phyloP scores from a whole-genome alignment of 2,113 vertebrate species.

The Murina feae region DNA sequence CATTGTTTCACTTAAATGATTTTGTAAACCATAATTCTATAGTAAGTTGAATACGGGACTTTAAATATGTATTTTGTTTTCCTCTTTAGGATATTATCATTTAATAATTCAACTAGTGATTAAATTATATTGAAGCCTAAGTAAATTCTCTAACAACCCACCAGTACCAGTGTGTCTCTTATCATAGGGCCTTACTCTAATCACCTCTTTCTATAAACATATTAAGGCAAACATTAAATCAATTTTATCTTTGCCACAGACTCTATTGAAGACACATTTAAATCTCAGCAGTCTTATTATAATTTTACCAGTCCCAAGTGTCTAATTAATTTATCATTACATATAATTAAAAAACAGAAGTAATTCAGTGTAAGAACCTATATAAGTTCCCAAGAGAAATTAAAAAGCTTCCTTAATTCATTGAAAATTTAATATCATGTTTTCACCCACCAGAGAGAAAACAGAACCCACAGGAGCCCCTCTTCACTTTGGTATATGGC shows the following conservation, averaged over 20 bases:
- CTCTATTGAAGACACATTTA: background rate
- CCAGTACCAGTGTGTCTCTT: background rate
- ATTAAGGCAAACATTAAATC: slow-evolving; percentile 22
- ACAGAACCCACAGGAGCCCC: background rate
- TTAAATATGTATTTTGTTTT: slow-evolving; percentile 46
- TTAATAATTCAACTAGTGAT: slow-evolving; percentile 11
- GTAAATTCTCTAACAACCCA: background rate
- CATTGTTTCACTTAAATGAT: slow-evolving; percentile 33
- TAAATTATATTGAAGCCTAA: slow-evolving; percentile 8
- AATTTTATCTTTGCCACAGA: slow-evolving; percentile 10
- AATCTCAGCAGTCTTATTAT: slow-evolving; percentile 29
- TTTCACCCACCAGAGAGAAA: slow-evolving; percentile 5
- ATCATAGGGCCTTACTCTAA: background rate
- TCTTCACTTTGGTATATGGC: too few relatives aligned
- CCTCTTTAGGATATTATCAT: slow-evolving; percentile 34
- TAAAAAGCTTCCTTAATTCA: slow-evolving; percentile 51
- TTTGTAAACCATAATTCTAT: slow-evolving; percentile 63
- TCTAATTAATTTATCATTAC: slow-evolving; percentile 69
- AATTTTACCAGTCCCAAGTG: slow-evolving; percentile 36
- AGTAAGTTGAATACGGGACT: background rate
- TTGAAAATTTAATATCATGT: background rate
- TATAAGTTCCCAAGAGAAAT: slow-evolving; percentile 40
- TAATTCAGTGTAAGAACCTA: slow-evolving; percentile 47
- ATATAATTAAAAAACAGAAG: slow-evolving; percentile 56
- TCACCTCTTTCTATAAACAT: background rate